Percentiles rank a stretch among this genome's conserved stretches.
Conservation (phyloP, 2,113 vertebrate genomes). For the Anser brachyrhynchus region DNA sequence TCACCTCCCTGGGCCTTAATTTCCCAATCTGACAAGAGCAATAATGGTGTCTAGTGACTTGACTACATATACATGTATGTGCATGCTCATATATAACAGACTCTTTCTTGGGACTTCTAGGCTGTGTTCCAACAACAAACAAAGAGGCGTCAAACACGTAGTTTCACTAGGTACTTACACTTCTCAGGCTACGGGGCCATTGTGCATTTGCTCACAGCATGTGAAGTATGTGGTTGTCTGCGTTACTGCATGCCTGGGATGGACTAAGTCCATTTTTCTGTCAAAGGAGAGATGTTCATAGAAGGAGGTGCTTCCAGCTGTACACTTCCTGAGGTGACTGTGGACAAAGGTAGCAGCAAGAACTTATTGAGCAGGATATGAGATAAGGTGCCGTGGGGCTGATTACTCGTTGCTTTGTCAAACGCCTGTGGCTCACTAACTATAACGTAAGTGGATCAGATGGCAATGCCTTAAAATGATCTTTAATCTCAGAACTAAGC, state of each 20-base stretch:
- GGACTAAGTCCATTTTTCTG: neutral
- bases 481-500: neutral
- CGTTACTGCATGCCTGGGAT: accelerated
- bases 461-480: neutral
- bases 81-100: too few relatives aligned
- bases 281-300: neutral
- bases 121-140: neutral
- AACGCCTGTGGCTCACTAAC: neutral
- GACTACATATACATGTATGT: neutral
- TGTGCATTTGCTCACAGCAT: neutral
- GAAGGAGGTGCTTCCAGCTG: neutral
- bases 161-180: neutral
- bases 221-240: neutral
- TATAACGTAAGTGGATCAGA: neutral
- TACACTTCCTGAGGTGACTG: neutral
- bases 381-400: neutral
- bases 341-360: neutral
- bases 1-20: neutral
- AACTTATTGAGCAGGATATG: neutral
- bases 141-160: neutral
- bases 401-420: neutral
- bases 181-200: neutral
- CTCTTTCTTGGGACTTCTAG: neutral
- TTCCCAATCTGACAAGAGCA: neutral
- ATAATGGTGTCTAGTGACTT: neutral